phyloP scores from a whole-genome alignment of 2,797 vertebrate species.

The Oreochromis mossambicus region DNA sequence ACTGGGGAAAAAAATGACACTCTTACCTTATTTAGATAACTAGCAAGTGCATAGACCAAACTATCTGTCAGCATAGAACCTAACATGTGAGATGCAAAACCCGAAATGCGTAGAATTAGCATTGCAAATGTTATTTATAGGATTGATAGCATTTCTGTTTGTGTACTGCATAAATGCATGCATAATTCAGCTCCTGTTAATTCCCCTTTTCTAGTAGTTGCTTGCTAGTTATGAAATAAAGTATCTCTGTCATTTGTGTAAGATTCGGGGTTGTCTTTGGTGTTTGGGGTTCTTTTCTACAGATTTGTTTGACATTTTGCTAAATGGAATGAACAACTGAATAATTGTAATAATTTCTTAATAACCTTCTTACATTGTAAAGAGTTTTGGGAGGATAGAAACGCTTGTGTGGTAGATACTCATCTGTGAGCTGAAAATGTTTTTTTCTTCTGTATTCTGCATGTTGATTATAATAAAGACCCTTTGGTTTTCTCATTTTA shows the following conservation, averaged over 20 bases:
- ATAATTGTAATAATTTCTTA: conserved; percentile 84
- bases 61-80: conserved; percentile 15
- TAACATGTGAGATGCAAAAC: conserved; percentile 24
- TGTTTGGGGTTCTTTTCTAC: conserved; percentile 88
- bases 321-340: conserved; percentile 74
- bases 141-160: conserved; percentile 41
- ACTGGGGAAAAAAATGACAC: conserved; percentile 62
- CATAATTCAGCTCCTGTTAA: conserved; percentile 54
- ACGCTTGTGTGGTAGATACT: conserved; percentile 60
- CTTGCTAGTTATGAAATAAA: conserved; percentile 77
- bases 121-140: conserved; percentile 66
- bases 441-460: conserved; percentile 89
- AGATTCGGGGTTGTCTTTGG: conserved; percentile 74
- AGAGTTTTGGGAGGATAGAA: conserved; percentile 59
- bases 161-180: conserved; percentile 67
- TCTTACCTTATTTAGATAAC: conserved; percentile 76
- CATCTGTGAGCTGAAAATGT: conserved; percentile 57
- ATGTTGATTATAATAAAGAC: conserved; percentile 91
- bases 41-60: conserved; percentile 59
- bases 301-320: conserved; percentile 94
- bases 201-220: conserved; percentile 48
- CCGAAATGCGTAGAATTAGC: conserved; percentile 50
- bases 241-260: conserved; percentile 73
- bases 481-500: conserved; percentile 72
- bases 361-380: conserved; percentile 93